Evolutionary conservation across 2,888 invertebrate species (phyloP).

Genomic region (Hermaeophaga mercurialis): DNA sequence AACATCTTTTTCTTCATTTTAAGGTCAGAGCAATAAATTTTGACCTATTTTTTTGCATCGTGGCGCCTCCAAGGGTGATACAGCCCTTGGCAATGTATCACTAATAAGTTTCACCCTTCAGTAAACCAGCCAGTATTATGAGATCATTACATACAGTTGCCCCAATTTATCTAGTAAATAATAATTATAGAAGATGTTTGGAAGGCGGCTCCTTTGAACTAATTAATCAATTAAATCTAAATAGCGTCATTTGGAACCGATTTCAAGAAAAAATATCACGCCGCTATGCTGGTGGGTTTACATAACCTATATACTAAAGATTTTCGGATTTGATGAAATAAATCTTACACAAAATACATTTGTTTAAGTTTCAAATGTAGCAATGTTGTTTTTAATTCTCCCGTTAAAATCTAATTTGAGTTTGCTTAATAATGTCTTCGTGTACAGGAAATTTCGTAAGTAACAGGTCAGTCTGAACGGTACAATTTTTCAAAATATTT

Average conservation of each 20-base stretch:
- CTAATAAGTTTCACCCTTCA: neutral
- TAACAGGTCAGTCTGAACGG: too few species aligned
- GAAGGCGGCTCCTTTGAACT: neutral
- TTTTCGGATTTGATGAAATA: too few species aligned
- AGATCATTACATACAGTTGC: neutral
- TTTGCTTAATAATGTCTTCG: too few species aligned
- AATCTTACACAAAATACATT: too few species aligned
- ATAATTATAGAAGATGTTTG: neutral
- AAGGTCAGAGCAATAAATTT: neutral
- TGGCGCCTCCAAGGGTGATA: neutral
- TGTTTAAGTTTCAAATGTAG: too few species aligned
- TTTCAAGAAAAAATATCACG: neutral
- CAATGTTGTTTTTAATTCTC: too few species aligned
- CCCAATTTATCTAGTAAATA: neutral
- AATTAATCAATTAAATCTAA: neutral
- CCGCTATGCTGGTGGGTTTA: neutral
- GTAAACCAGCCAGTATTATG: neutral
- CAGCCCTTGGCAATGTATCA: neutral
- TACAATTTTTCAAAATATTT: too few species aligned
- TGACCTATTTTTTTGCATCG: neutral
- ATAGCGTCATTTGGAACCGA: neutral
- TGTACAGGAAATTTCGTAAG: too few species aligned
- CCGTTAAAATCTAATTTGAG: too few species aligned
- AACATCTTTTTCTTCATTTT: neutral
- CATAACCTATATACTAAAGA: too few species aligned